A percentile compares a stretch with the other conserved stretches of the same genome.
phyloP scores from a whole-genome alignment of 37 sponge, comb jelly and placozoan species.

The Eunapius fragilis region DNA sequence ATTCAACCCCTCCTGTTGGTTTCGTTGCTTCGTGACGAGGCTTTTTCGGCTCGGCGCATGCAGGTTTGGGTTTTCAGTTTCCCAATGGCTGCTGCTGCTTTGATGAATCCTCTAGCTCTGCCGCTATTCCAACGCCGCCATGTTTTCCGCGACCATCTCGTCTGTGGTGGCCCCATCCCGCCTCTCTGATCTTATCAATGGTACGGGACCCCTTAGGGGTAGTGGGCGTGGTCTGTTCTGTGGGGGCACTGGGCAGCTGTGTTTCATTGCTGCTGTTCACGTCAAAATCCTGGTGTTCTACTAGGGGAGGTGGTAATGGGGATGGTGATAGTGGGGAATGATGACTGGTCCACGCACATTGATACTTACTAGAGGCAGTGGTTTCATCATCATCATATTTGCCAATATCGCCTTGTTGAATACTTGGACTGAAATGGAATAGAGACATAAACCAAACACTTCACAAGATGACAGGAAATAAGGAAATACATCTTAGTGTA shows the following conservation, averaged over 20 bases:
- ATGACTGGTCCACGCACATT: neutral
- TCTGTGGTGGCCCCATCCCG: slow-evolving; percentile 44
- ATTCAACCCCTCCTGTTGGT: neutral
- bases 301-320: neutral
- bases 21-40: too few relatives aligned
- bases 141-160: neutral
- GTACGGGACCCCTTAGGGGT: slow-evolving; percentile 34
- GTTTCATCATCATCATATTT: too few relatives aligned
- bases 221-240: neutral
- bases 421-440: neutral
- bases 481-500: too few relatives aligned
- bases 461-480: neutral
- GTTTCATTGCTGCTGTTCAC: neutral
- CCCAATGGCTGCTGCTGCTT: neutral
- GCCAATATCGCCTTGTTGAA: neutral
- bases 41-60: too few relatives aligned
- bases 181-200: slow-evolving; percentile 81
- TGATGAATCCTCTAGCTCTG: neutral
- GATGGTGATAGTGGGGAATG: neutral
- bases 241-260: neutral
- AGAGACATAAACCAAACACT: neutral
- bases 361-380: neutral
- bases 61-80: neutral
- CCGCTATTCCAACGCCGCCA: neutral
- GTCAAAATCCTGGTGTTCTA: neutral